Conservation (phyloP, 2,113 vertebrate species). For the Hippocampus abdominalis region DNA sequence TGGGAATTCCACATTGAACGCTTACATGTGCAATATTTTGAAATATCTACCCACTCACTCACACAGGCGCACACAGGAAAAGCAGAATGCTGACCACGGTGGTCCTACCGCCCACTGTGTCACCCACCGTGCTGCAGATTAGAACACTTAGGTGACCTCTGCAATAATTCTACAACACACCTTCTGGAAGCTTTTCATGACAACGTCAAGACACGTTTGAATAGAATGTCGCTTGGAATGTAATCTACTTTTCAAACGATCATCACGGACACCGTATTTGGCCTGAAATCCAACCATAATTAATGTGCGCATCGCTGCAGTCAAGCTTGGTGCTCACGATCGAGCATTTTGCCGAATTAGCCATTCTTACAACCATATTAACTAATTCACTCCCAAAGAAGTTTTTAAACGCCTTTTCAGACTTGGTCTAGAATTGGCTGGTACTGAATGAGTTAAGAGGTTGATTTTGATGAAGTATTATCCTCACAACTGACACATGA, state of each 20-base stretch:
- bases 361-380: slow-evolving; percentile 1
- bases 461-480: slow-evolving; percentile 1
- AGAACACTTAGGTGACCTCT: slow-evolving; percentile 19
- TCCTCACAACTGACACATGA: neutral
- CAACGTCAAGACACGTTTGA: neutral
- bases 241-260: slow-evolving; percentile 1
- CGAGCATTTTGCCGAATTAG: slow-evolving; percentile 2
- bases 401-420: too few species aligned
- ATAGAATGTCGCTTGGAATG: slow-evolving; percentile 11
- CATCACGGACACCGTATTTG: slow-evolving; percentile 28
- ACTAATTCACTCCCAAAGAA: too few species aligned
- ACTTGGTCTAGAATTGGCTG: too few species aligned
- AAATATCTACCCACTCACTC: slow-evolving; percentile 18
- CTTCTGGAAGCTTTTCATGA: neutral
- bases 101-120: slow-evolving; percentile 14
- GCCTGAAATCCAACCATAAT: slow-evolving; percentile 26
- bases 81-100: slow-evolving; percentile 41
- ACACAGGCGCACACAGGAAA: slow-evolving; percentile 5
- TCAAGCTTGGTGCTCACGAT: slow-evolving; percentile 16
- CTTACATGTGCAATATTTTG: slow-evolving; percentile 45
- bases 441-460: too few species aligned
- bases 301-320: slow-evolving; percentile 7
- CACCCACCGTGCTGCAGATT: slow-evolving; percentile 35
- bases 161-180: neutral
- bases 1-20: slow-evolving; percentile 12